Evolutionary conservation across 2,113 vertebrate genomes (phyloP), one percentile per base, ranked within the genome.

Genomic region (Chloropsis hardwickii): DNA sequence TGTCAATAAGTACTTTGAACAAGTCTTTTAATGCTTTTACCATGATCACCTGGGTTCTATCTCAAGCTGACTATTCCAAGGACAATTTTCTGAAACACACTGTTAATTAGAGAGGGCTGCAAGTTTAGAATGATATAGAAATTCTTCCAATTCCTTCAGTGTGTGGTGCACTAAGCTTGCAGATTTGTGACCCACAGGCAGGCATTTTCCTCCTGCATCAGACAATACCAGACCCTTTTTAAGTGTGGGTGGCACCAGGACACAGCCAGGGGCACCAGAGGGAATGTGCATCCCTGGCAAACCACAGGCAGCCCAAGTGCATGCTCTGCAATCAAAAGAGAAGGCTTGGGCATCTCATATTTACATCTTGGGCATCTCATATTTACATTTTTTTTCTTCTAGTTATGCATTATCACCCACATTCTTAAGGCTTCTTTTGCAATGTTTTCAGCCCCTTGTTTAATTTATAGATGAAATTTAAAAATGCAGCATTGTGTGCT

Each of bases 231-330:
- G 23, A 40, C 13, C 28, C 8, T 31, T 45, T 54, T 45, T 4
- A 17, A 65, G 11, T 2, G 7, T 10, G 56, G 42, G 47, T 12
- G 16, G 29, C 29, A 84, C 10, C n/a, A 18, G 2, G 12, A 22
- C 39, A n/a, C 0, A 0, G 35, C 7, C 48, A 33, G 23, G 24
- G 25, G 33, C 44, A 47, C 2, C 56, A 35, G 8, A 24, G 10
- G 53, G 21, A 51, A 61, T 1, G 1, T 8, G 9, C 12, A 61
- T 22, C 37, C 51, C 64, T 31, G 67, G 20, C 6, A 54, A 42
- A 33, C 20, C 40, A 42, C 29, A 65, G 11, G 29, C 50, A 57
- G 4, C 24, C 7, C 20, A 21, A 54, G 9, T 4, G 3, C 35
- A 28, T 2, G 12, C 22, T 56, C 15, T 29, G 35, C 25, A 53